A percentile compares a stretch with the other conserved stretches of the same genome.
Conservation (phyloP, 2,797 vertebrate species). For the Melanotaenia maccullochi region DNA sequence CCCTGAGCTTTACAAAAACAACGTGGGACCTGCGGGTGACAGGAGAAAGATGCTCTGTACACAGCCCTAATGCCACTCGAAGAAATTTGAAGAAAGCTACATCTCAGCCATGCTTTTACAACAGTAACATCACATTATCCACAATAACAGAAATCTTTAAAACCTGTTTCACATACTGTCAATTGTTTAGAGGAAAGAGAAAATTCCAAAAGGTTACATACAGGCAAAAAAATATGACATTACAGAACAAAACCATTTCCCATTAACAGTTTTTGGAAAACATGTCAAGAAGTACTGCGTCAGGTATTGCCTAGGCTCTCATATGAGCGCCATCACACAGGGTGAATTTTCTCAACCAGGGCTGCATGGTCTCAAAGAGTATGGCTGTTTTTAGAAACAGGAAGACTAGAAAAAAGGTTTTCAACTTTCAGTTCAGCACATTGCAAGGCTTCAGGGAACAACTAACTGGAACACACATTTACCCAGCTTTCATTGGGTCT, state of each 20-base stretch:
- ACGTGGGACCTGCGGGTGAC: slow-evolving; percentile 86
- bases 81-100: slow-evolving; percentile 47
- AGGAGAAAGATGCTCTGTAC: slow-evolving; percentile 73
- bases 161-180: slow-evolving; percentile 35
- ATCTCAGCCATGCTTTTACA: slow-evolving; percentile 53
- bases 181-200: slow-evolving; percentile 3
- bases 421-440: slow-evolving; percentile 23
- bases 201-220: slow-evolving; percentile 16
- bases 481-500: slow-evolving; percentile 58
- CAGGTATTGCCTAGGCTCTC: slow-evolving; percentile 20
- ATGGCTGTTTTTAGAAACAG: slow-evolving; percentile 46
- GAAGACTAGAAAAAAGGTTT: slow-evolving; percentile 51
- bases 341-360: slow-evolving; percentile 19
- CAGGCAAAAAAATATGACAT: slow-evolving; percentile 24
- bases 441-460: slow-evolving; percentile 54
- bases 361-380: slow-evolving; percentile 19
- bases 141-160: slow-evolving; percentile 29
- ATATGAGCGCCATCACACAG: slow-evolving; percentile 14
- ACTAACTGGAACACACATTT: slow-evolving; percentile 59
- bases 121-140: slow-evolving; percentile 44
- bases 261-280: slow-evolving; percentile 34
- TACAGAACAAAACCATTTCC: slow-evolving; percentile 15
- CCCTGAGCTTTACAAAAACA: slow-evolving; percentile 99
- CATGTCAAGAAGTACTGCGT: slow-evolving; percentile 15
- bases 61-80: slow-evolving; percentile 74